Evolutionary conservation across 2,888 invertebrate genomes (phyloP), one percentile per base, ranked within the genome.

Genomic region (Eilema griseolum): DNA sequence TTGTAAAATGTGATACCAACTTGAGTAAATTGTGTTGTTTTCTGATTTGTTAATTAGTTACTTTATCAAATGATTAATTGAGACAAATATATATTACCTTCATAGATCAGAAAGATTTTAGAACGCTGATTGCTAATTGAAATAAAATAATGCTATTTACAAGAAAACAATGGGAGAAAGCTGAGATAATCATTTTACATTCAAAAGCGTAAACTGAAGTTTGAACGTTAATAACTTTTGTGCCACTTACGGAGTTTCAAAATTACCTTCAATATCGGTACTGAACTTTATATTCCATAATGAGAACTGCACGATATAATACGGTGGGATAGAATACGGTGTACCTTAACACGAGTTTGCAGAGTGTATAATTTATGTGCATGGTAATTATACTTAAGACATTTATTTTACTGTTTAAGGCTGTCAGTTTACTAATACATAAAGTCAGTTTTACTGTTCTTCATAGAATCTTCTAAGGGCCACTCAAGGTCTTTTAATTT

Each of bases 251-350:
- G 61, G 59, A 82, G 81, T 82, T 80, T 79, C 76, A 79, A 79
- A 81, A 80, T 79, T 75, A 72, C 65, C 62, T 71, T 64, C 72
- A 70, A 68, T 71, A 74, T 77, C 66, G 62, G 62, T 70, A 74
- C 73, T 73, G 73, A 81, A 79, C 83, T 81, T 81, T 81, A 74
- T 71, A 75, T 70, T 66, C 75, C 78, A 74, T 75, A 75, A 71
- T 56, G 67, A 79, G 75, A 64, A 41, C 66, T 81, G 76, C 77
- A 81, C 76, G 76, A 76, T 73, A 77, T 66, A 73, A 26, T 71
- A 61, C 41, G 16, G 41, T 41, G 16, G 41, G 41, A 41, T 71
- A 64, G 69, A 77, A 76, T 74, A 73, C 63, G 76, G 66, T 72
- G 67, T 71, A 66, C 61, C 41, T 57, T 68, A 72, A 71, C 70